Percentiles rank a stretch among this genome's conserved stretches.
phyloP scores from a whole-genome alignment of 2,888 invertebrate species.

The Pterostichus madidus region DNA sequence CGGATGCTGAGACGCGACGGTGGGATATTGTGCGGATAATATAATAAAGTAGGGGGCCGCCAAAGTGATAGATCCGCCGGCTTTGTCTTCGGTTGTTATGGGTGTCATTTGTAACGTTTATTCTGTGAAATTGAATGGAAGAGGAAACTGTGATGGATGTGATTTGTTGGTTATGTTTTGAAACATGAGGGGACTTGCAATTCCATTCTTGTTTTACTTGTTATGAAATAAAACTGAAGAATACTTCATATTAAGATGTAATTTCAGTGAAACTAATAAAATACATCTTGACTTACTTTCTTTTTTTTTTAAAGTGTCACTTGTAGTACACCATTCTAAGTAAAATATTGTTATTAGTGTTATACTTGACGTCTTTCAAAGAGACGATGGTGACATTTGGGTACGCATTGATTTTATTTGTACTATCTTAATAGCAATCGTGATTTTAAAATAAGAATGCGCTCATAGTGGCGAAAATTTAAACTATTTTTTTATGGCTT shows the following conservation, averaged over 20 bases:
- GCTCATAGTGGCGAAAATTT: too few species aligned
- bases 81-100: conserved; percentile 59
- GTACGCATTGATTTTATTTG: too few species aligned
- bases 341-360: too few species aligned
- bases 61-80: conserved; percentile 55
- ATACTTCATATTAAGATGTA: background rate
- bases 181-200: conserved; percentile 39
- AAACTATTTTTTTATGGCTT: too few species aligned
- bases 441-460: too few species aligned
- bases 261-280: too few species aligned
- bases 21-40: conserved; percentile 59
- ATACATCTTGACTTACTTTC: too few species aligned
- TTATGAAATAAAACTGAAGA: background rate
- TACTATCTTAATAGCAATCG: too few species aligned
- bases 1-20: background rate
- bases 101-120: conserved; percentile 64
- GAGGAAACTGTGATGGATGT: conserved; percentile 50
- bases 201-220: conserved; percentile 17
- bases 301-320: too few species aligned
- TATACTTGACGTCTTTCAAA: too few species aligned
- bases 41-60: conserved; percentile 57
- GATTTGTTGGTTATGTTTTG: conserved; percentile 57
- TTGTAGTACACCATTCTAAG: too few species aligned
- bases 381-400: too few species aligned
- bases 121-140: conserved; percentile 58